These are phyloP conservation scores for Aleiodes leptofemur DNA, from an alignment of 2,888 invertebrate genomes.

Conservation along the genomic window DNA sequence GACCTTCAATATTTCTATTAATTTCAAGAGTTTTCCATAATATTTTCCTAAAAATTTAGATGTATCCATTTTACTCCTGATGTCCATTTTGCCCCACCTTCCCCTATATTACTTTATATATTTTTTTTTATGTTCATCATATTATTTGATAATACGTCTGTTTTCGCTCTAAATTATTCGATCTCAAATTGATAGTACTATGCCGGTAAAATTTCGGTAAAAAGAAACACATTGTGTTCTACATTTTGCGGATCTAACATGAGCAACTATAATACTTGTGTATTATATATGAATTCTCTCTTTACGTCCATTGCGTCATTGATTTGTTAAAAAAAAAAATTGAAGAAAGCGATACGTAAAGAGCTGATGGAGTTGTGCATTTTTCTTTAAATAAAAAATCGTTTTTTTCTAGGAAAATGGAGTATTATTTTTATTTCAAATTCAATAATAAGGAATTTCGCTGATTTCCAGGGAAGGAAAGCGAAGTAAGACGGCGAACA, in stretches of 20 bases:
- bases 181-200: neutral
- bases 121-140: neutral
- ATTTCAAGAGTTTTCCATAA: too few species aligned
- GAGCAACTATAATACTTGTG: neutral
- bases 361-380: neutral
- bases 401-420: too few species aligned
- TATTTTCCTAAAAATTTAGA: too few species aligned
- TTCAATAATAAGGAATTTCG: too few species aligned
- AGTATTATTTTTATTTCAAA: too few species aligned
- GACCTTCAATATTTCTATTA: too few species aligned
- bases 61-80: too few species aligned
- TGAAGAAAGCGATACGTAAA: neutral
- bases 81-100: too few species aligned
- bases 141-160: neutral
- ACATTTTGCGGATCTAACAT: neutral
- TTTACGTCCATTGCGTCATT: neutral
- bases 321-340: neutral
- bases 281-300: neutral
- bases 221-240: too few species aligned
- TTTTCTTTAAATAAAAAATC: neutral
- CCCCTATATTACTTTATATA: too few species aligned
- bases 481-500: conserved; percentile 57
- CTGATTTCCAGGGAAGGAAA: conserved; percentile 43
- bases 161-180: conserved; percentile 1
- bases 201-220: too few species aligned